Evolutionary conservation across 1,140 invertebrate genomes (phyloP).

Genomic region (Sitophilus oryzae): DNA sequence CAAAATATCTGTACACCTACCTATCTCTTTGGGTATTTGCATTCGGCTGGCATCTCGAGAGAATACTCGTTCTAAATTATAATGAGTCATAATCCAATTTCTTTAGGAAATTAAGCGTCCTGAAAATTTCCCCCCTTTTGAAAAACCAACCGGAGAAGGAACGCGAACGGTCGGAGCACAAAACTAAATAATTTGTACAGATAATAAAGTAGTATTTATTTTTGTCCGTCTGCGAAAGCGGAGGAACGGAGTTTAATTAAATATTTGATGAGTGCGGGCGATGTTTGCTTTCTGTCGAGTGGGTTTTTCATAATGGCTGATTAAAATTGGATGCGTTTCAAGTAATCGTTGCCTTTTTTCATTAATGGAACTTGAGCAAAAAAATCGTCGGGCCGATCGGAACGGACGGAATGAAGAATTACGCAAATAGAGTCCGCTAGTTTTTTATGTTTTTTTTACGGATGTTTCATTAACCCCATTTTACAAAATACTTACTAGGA

Average conservation of each 20-base stretch:
- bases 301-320: slow-evolving; percentile 2
- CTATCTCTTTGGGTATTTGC: slow-evolving; percentile 4
- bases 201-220: slow-evolving; percentile 24
- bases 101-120: slow-evolving; percentile 19
- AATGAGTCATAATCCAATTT: slow-evolving; percentile 23
- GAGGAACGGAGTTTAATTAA: slow-evolving; percentile 18
- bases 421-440: no score
- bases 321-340: slow-evolving; percentile 1
- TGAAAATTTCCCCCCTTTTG: slow-evolving; percentile 16
- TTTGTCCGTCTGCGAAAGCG: slow-evolving; percentile 9
- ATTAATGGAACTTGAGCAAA: no score
- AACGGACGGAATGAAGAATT: no score
- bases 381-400: no score
- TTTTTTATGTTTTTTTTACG: no score
- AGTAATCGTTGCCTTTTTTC: background rate
- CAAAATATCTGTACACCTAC: background rate
- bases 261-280: slow-evolving; percentile 19
- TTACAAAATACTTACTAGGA: no score
- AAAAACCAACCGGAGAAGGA: slow-evolving; percentile 17
- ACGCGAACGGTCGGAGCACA: slow-evolving; percentile 10
- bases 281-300: slow-evolving; percentile 14
- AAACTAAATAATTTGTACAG: slow-evolving; percentile 25
- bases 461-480: no score
- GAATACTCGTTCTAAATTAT: slow-evolving; percentile 12
- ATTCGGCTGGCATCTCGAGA: slow-evolving; percentile 6